Base-by-base conservation (phyloP, 2,797 vertebrate species). In the Pagetopsis macropterus region DNA sequence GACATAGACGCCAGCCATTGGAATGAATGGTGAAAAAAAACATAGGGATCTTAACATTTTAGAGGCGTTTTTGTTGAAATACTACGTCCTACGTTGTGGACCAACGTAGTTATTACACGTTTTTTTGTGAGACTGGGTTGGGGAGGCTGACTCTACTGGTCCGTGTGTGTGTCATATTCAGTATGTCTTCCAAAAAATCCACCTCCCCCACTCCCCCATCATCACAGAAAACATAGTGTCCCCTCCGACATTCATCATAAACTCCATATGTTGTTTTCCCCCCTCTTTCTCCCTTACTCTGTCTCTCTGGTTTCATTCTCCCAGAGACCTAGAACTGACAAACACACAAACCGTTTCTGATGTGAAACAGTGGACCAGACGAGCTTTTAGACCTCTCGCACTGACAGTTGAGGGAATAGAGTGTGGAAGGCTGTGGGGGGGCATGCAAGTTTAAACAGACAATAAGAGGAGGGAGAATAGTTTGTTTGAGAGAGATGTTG, bases 371-470 rank as follows among this genome's bases (percentile, higher is more conserved):
- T 87, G 88, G 91, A 90, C 86, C 81, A 91, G 90, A 93, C 86
- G 81, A 86, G 93, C 94, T 94, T 94, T 95, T 93, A 94, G 92
- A 92, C 88, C 89, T 84, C 91, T 85, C 77, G 57, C 70, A 72
- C 85, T 94, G 93, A 93, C 94, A 93, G 91, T 87, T 89, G 81
- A 92, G 91, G 88, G 92, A 91, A 88, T 89, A 85, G 90, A 86
- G 85, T 85, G 89, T 79, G 77, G 76, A 81, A 66, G 73, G 70
- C 75, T 55, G 82, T 69, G 71, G 45, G 78, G 85, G 84, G 78
- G 66, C 86, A 92, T 94, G 89, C 92, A 95, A 94, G 86, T 95
- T 94, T 94, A 93, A 94, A 93, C 90, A 94, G 89, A 93, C 89
- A 94, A 93, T 91, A 91, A 92, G 74, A 75, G 82, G 65, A 79